Evolutionary conservation across 2,888 invertebrate species (phyloP).

Genomic region (Iphiclides podalirius): DNA sequence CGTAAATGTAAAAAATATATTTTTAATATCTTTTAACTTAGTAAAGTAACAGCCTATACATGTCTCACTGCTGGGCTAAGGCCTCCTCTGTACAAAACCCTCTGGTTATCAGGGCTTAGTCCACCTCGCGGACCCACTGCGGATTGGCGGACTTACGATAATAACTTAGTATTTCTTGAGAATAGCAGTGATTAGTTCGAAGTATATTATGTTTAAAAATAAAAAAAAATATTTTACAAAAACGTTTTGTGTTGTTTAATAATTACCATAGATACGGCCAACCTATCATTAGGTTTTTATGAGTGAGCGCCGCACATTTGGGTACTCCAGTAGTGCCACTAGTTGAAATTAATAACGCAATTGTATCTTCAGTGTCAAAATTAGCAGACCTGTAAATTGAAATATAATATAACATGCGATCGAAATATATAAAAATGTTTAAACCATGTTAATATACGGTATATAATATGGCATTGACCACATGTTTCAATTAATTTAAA

Average conservation of each 20-base stretch:
- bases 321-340: constrained; percentile 50
- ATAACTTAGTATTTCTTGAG: no score
- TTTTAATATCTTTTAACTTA: no score
- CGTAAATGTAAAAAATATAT: no score
- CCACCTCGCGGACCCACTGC: no score
- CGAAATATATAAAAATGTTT: no score
- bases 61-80: no score
- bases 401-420: background rate
- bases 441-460: background rate
- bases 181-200: no score
- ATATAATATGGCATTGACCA: background rate
- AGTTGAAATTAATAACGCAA: constrained; percentile 37
- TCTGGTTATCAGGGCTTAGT: no score
- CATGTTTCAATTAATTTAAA: background rate
- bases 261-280: constrained; percentile 34
- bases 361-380: constrained; percentile 40
- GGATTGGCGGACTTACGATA: no score
- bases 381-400: constrained; percentile 35
- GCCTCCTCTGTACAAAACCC: no score
- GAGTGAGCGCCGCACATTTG: constrained; percentile 39
- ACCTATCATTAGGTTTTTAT: constrained; percentile 34
- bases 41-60: no score
- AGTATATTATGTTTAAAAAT: background rate
- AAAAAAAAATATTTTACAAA: background rate
- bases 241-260: background rate